A percentile compares a stretch with the other conserved stretches of the same genome.
Conservation (phyloP, 53 echinoderm and acorn worm species). For the Astropecten irregularis region DNA sequence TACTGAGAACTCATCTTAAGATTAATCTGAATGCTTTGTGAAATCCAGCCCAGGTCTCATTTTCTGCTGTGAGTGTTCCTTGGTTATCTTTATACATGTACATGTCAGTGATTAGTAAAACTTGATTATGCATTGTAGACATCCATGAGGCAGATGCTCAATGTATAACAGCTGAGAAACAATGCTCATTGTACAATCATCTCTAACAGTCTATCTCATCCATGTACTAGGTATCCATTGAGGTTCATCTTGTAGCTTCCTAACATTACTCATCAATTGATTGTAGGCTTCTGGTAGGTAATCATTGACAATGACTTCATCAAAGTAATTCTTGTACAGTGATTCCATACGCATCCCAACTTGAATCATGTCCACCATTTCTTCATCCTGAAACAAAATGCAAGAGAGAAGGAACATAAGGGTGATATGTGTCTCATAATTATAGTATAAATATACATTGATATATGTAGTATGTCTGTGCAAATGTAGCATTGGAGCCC, state of each 20-base stretch:
- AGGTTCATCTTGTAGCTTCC: conserved; percentile 75
- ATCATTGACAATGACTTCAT: conserved; percentile 81
- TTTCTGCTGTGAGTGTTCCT: too few species aligned
- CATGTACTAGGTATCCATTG: conserved; percentile 95
- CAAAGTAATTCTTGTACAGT: conserved; percentile 89
- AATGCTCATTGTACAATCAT: too few species aligned
- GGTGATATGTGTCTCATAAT: not conserved
- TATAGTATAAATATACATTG: not conserved
- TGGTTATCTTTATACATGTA: too few species aligned
- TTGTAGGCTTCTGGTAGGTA: conserved; percentile 79
- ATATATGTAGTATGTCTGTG: too few species aligned
- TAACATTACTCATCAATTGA: conserved; percentile 72
- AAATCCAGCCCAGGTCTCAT: too few species aligned
- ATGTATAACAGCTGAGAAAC: too few species aligned
- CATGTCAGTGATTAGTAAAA: too few species aligned
- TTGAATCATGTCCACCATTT: conserved; percentile 85
- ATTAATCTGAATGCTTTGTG: too few species aligned
- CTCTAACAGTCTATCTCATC: conserved; percentile 71
- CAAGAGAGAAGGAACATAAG: not conserved
- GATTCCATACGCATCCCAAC: conserved; percentile 75
- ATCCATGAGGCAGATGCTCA: too few species aligned
- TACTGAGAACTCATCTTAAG: too few species aligned
- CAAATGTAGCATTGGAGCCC: too few species aligned
- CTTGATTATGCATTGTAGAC: too few species aligned
- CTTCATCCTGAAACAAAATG: conserved; percentile 77